Conservation (phyloP, 2,888 invertebrate species). For the Fragum whitleyi region DNA sequence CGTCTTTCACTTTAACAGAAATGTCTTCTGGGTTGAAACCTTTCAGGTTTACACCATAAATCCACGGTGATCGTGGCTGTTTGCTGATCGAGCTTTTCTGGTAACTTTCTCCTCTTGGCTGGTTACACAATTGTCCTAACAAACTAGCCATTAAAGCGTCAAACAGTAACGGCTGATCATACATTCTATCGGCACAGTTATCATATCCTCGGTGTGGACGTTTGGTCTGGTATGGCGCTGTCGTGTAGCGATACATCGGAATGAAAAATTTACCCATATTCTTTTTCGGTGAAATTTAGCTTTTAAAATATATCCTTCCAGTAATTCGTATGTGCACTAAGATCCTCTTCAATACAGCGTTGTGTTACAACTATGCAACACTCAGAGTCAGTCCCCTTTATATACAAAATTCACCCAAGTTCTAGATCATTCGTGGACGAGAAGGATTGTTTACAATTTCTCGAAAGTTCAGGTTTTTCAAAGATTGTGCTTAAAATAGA, state of each 20-base stretch:
- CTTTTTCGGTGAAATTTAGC: too few species aligned
- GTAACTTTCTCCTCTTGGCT: not conserved
- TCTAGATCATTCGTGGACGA: too few species aligned
- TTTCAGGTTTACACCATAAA: not conserved
- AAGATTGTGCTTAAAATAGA: too few species aligned
- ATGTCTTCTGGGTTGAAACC: conserved; percentile 12
- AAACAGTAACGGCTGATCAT: conserved; percentile 4
- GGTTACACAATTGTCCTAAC: not conserved
- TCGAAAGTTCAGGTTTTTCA: too few species aligned
- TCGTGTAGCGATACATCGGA: conserved; percentile 2
- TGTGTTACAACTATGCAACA: too few species aligned
- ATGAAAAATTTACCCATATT: conserved; percentile 11
- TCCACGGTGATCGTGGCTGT: not conserved
- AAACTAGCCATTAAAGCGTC: not conserved
- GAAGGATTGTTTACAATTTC: too few species aligned
- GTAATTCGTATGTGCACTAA: too few species aligned
- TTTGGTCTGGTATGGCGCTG: not conserved
- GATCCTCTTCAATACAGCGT: too few species aligned
- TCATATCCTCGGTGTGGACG: conserved; percentile 5
- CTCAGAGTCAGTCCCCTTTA: too few species aligned
- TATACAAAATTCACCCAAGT: too few species aligned
- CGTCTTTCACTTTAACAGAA: conserved; percentile 2
- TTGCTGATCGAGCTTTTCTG: not conserved
- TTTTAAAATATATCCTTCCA: too few species aligned
- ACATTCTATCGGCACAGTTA: not conserved